Conservation (phyloP, 2,888 invertebrate species). For the Drosophila mayaguana region DNA sequence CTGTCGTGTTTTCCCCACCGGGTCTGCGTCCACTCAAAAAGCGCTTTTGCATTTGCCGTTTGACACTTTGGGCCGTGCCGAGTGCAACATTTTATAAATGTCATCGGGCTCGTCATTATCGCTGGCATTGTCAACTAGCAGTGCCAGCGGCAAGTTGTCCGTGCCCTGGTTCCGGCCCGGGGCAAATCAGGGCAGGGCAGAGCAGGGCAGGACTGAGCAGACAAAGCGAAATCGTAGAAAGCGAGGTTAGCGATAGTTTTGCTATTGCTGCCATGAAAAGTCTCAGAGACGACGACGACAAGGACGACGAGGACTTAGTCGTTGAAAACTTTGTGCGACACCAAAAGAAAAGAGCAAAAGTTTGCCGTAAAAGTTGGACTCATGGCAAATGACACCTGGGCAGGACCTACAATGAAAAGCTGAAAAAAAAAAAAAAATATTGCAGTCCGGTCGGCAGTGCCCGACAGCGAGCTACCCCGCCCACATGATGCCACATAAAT, state of each 20-base stretch:
- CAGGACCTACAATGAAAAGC: slow-evolving; percentile 9
- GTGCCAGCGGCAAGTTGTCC: background rate
- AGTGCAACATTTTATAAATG: slow-evolving; percentile 7
- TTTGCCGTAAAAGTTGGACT: slow-evolving; percentile 37
- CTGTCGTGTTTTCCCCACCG: background rate
- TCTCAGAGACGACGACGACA: background rate
- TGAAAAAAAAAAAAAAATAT: too few species aligned
- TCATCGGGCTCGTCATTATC: slow-evolving; percentile 3
- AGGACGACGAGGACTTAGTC: background rate
- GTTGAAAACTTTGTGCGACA: slow-evolving; percentile 20
- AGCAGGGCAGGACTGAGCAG: background rate
- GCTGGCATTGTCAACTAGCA: background rate
- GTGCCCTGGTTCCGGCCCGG: too few species aligned
- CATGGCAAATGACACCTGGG: slow-evolving; percentile 14
- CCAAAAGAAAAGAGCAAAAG: slow-evolving; percentile 42
- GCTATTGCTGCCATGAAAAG: background rate
- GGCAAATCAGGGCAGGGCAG: background rate
- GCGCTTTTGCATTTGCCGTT: background rate
- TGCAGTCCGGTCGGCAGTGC: too few species aligned
- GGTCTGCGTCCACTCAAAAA: background rate
- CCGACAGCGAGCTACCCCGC: background rate
- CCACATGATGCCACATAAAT: too few species aligned
- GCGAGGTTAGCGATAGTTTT: slow-evolving; percentile 21
- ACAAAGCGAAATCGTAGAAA: slow-evolving; percentile 2
- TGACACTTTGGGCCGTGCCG: slow-evolving; percentile 1